Percentiles rank a stretch among this genome's conserved stretches.
Conservation (phyloP, 1,140 invertebrate species). For the Heliconius hermathena region DNA sequence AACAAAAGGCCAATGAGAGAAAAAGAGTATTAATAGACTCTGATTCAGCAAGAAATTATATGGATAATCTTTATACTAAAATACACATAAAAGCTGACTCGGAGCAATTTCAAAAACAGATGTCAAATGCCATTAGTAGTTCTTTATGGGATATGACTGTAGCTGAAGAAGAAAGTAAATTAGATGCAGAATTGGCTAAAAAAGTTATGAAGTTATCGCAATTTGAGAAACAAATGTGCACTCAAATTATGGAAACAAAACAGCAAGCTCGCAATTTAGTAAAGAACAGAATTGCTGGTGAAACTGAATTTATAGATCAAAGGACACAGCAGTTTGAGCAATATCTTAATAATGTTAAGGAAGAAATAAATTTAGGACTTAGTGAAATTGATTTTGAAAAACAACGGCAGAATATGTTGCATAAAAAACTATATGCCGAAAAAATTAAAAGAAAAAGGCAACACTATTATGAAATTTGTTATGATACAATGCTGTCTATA, state of each 20-base stretch:
- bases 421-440: constrained; percentile 76
- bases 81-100: constrained; percentile 64
- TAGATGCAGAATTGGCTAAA: constrained; percentile 78
- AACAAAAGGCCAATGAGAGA: constrained; percentile 56
- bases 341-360: constrained; percentile 72
- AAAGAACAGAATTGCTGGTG: constrained; percentile 77
- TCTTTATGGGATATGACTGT: constrained; percentile 69
- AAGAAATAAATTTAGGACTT: constrained; percentile 69
- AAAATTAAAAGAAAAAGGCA: constrained; percentile 73
- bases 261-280: constrained; percentile 80
- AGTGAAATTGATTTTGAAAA: constrained; percentile 81
- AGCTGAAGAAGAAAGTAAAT: constrained; percentile 76
- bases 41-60: constrained; percentile 66
- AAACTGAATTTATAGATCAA: constrained; percentile 74
- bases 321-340: constrained; percentile 75
- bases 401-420: constrained; percentile 77
- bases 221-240: constrained; percentile 85
- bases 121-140: constrained; percentile 63
- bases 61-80: constrained; percentile 63
- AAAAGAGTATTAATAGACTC: constrained; percentile 58
- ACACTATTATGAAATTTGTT: constrained; percentile 78
- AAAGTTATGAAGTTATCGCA: constrained; percentile 83
- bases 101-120: constrained; percentile 70
- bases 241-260: constrained; percentile 83
- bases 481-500: constrained; percentile 78